Evolutionary conservation across 2,113 vertebrate genomes (phyloP), one percentile per base, ranked within the genome.

Genomic region (Grantiella picta): DNA sequence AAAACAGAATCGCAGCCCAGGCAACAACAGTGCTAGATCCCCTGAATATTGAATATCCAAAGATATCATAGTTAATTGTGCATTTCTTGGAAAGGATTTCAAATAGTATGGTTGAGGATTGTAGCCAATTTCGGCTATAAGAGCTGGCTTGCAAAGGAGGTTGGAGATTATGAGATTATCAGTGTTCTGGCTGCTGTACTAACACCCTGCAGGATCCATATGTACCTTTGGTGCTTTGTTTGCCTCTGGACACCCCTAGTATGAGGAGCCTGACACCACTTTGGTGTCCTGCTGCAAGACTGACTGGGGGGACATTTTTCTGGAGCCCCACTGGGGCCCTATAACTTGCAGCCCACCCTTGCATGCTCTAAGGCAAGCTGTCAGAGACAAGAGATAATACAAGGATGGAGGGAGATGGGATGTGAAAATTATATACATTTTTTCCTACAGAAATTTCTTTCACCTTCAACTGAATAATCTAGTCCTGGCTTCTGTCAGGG

Each of bases 21-120:
- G 38, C 38, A 38, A 38, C 38, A 38, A 38, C 38, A 38, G 38
- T 38, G 38, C 38, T 38, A 38, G 38, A 38, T 38, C 38, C 38
- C 22, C 27, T 57, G 49, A 76, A 87, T 80, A 82, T 7, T 54
- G 54, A 82, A 50, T 90, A 94, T 80, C 49, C 25, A 50, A 68
- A 91, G 84, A 33, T 70, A 68, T n/a, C 4, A 1, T 29, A 38
- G 45, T 87, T 90, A 91, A 94, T 53, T 27, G 27, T 35, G 42
- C 60, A n/a, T 94, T 94, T 85, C 63, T 94, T 95, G 93, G 79
- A 72, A 77, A 72, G 40, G 19, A 31, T 87, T 57, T 85, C 7
- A 89, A 64, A 77, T 65, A 36, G 54, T 69, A 33, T 31, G 42
- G 33, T 68, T 82, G 70, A 87, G 72, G 47, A 63, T 31, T 95